phyloP scores from a whole-genome alignment of 2,797 vertebrate species.

The Synanceia verrucosa region DNA sequence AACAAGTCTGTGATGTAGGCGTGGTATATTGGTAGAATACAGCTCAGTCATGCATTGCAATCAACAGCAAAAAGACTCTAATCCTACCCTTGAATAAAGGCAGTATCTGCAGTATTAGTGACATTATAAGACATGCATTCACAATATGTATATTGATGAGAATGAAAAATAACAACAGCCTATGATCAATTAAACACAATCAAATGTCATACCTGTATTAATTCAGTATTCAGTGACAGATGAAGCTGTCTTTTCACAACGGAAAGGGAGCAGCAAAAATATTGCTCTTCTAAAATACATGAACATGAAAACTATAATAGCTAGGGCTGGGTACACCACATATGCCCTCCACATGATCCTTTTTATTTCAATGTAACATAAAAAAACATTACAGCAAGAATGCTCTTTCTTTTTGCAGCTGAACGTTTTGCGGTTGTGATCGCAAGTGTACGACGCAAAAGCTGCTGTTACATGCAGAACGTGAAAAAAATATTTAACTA shows the following conservation, averaged over 20 bases:
- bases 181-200: neutral
- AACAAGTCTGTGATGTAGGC: neutral
- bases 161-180: constrained; percentile 8
- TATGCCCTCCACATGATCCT: no score
- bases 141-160: constrained; percentile 16
- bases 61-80: neutral
- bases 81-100: neutral
- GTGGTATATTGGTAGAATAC: neutral
- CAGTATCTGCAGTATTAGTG: neutral
- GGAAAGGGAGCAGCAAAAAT: no score
- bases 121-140: constrained; percentile 29
- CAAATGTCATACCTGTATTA: constrained; percentile 5
- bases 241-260: neutral
- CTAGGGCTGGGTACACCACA: no score
- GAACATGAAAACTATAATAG: no score
- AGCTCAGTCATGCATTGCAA: neutral
- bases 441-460: no score
- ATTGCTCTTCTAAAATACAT: no score
- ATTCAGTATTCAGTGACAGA: neutral
- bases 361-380: no score
- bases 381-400: no score
- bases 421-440: no score
- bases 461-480: no score
- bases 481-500: no score
- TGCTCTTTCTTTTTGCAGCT: no score